These are phyloP conservation scores for Zosterops japonicus DNA, from an alignment of 2,113 vertebrate genomes.

Conservation along the genomic window DNA sequence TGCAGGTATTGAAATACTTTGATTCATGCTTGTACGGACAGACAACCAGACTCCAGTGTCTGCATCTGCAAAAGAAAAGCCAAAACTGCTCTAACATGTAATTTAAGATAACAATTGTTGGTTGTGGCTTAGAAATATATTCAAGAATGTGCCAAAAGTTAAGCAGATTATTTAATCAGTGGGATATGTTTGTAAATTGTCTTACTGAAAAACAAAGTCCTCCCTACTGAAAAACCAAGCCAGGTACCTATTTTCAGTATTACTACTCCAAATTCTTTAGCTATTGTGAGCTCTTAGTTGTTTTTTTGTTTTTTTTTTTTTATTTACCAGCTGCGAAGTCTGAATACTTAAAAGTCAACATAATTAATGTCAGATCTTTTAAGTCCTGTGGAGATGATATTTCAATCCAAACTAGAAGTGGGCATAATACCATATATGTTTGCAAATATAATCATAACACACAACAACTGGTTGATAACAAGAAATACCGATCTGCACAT, in stretches of 20 bases:
- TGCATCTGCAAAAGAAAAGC: neutral
- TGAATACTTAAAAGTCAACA: neutral
- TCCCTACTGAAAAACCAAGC: neutral
- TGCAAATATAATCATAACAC: neutral
- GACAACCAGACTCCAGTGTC: neutral
- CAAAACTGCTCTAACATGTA: neutral
- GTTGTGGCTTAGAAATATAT: neutral
- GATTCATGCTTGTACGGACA: neutral
- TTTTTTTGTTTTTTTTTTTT: neutral
- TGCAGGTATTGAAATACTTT: neutral
- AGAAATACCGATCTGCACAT: neutral
- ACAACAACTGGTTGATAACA: neutral
- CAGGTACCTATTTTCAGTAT: neutral
- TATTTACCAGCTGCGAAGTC: neutral
- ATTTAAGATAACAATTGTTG: neutral
- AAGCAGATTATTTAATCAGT: neutral
- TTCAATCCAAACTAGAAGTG: neutral
- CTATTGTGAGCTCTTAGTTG: neutral
- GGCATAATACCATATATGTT: neutral
- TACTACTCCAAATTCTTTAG: neutral
- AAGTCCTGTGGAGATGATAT: neutral
- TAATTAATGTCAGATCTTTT: neutral
- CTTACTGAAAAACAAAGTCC: neutral
- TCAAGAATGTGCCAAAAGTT: neutral
- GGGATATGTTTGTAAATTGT: neutral